These are phyloP conservation scores for Siphlonurus alternatus DNA, from an alignment of 2,888 invertebrate species.

Conservation along the genomic window DNA sequence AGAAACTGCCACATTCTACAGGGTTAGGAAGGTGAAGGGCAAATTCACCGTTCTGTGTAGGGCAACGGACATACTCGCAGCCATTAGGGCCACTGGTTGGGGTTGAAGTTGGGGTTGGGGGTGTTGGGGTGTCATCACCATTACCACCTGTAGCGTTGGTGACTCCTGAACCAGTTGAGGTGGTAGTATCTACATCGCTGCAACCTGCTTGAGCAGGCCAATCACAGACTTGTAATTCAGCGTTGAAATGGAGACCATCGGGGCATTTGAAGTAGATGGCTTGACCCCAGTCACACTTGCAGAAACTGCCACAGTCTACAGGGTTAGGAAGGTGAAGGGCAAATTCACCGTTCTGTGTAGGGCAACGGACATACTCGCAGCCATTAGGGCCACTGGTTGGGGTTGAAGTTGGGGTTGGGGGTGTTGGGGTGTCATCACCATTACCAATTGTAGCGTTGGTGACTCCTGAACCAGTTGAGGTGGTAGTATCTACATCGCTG, in stretches of 20 bases:
- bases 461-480: too few relatives aligned
- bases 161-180: neutral
- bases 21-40: conserved; percentile 8
- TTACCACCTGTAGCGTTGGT: too few relatives aligned
- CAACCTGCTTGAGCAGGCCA: conserved; percentile 2
- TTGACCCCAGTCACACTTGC: conserved; percentile 5
- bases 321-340: neutral
- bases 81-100: too few relatives aligned
- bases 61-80: conserved; percentile 6
- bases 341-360: neutral
- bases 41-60: neutral
- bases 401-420: too few relatives aligned
- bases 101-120: too few relatives aligned
- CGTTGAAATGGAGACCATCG: conserved; percentile 5
- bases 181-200: neutral
- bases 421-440: neutral
- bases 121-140: too few relatives aligned
- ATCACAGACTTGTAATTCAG: conserved; percentile 3
- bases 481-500: too few relatives aligned
- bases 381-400: too few relatives aligned
- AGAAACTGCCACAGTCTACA: conserved; percentile 7
- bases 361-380: conserved; percentile 4
- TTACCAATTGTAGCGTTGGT: too few relatives aligned
- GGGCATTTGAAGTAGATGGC: conserved; percentile 5
- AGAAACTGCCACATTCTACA: conserved; percentile 9